Base-by-base conservation (phyloP, 2,797 vertebrate species). In the Poliocrania exsul region DNA sequence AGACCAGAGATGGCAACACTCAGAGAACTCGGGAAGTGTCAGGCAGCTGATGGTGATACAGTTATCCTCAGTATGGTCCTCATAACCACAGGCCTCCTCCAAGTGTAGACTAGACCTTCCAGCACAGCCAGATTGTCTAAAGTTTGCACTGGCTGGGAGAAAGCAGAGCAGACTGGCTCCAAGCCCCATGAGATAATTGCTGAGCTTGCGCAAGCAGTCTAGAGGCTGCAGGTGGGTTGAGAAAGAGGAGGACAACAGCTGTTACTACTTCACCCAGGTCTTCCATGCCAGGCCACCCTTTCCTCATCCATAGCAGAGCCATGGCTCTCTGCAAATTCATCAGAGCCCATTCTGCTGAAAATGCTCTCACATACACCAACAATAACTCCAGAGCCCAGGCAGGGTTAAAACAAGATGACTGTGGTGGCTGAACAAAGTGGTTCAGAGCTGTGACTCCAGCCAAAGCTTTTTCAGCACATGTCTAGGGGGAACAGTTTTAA, bases 231-330 rank as follows among this genome's bases (percentile, higher is more conserved):
- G 91, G 54, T 92, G 91, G 74, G n/a, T 28, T 87, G 79, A 57
- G 29, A 40, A 44, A 58, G 61, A 74, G 6, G n/a, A 61, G 33
- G 56, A 62, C 79, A 93, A 4, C 94, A 96, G 77, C 92, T 93
- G 87, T 54, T 84, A 42, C 85, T 88, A 56, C 92, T 96, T 96
- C 91, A 94, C 33, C 25, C 65, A 62, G 12, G 60, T 67, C 35
- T 66, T 49, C 37, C 0, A 0, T 91, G 82, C 86, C 87, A 95
- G 62, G 38, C 44, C 38, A 90, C 23, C n/a, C 47, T 78, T 71
- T 16, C 67, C 49, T 80, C 15, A 3, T 44, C 29, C 49, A 9
- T 56, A 69, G 56, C 37, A 94, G 38, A 86, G 35, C 64, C 46
- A 65, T 0, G 0, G 54, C 56, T 73, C 69, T 54, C 66, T 71